These are phyloP conservation scores for Chloroclystis v-ata DNA, from an alignment of 2,888 invertebrate genomes.

Conservation along the genomic window DNA sequence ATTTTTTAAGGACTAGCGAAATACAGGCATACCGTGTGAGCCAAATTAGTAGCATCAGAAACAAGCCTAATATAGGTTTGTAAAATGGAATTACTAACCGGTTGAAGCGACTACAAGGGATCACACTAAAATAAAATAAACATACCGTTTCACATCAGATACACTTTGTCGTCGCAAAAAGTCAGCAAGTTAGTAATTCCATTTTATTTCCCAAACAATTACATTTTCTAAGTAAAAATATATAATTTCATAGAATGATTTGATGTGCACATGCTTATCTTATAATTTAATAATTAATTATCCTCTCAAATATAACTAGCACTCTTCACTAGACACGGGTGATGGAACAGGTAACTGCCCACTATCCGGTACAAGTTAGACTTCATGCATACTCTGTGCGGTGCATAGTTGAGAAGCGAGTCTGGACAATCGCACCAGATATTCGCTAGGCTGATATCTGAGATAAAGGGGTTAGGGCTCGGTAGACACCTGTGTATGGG, in stretches of 20 bases:
- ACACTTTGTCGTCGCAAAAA: constrained; percentile 25
- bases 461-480: constrained; percentile 15
- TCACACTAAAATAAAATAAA: constrained; percentile 45
- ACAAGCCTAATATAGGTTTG: constrained; percentile 20
- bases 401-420: constrained; percentile 52
- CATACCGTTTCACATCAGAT: constrained; percentile 34
- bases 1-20: too few relatives aligned
- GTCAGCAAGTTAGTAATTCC: constrained; percentile 59
- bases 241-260: too few relatives aligned
- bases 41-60: too few relatives aligned
- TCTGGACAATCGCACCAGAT: constrained; percentile 64
- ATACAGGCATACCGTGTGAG: too few relatives aligned
- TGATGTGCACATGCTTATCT: too few relatives aligned
- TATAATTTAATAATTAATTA: too few relatives aligned
- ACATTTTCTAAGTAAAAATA: neutral
- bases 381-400: constrained; percentile 58
- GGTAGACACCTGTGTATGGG: constrained; percentile 74
- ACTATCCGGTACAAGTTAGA: constrained; percentile 51
- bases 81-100: constrained; percentile 66
- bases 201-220: constrained; percentile 33
- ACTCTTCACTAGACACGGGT: constrained; percentile 57
- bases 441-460: constrained; percentile 40
- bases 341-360: constrained; percentile 58
- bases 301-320: constrained; percentile 57
- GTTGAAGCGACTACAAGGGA: constrained; percentile 19